Conservation (phyloP, 2,113 vertebrate species). For the Syngnathoides biaculeatus region DNA sequence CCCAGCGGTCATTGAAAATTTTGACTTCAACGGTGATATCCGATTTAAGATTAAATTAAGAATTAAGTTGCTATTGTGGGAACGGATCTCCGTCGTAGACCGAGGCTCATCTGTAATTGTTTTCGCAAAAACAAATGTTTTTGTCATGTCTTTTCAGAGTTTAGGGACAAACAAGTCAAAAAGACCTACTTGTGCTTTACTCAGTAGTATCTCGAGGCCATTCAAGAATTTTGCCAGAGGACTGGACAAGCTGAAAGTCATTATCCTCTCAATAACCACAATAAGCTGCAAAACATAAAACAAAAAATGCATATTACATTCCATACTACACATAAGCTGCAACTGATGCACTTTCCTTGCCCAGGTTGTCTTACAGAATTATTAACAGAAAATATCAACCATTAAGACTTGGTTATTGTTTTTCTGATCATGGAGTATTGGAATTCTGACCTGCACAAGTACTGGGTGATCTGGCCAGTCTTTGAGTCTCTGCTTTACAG, state of each 20-base stretch:
- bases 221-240: conserved; percentile 94
- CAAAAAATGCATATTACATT: background rate
- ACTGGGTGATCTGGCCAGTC: conserved; percentile 95
- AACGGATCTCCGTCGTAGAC: too few relatives aligned
- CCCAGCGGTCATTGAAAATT: too few relatives aligned
- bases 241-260: conserved; percentile 84
- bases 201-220: conserved; percentile 91
- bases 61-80: too few relatives aligned
- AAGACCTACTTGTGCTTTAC: conserved; percentile 86
- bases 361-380: too few relatives aligned
- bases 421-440: background rate
- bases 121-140: too few relatives aligned
- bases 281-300: conserved; percentile 71
- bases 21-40: too few relatives aligned
- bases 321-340: background rate
- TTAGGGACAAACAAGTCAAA: background rate
- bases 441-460: conserved; percentile 80
- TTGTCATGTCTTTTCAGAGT: too few relatives aligned
- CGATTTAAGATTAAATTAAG: too few relatives aligned
- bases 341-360: background rate
- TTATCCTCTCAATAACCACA: conserved; percentile 86
- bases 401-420: background rate
- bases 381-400: too few relatives aligned
- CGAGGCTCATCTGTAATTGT: too few relatives aligned
- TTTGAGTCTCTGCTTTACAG: conserved; percentile 76